Percentiles rank a stretch among this genome's conserved stretches.
Conservation (phyloP, 2,888 invertebrate genomes). For the Hypomecis punctinalis region DNA sequence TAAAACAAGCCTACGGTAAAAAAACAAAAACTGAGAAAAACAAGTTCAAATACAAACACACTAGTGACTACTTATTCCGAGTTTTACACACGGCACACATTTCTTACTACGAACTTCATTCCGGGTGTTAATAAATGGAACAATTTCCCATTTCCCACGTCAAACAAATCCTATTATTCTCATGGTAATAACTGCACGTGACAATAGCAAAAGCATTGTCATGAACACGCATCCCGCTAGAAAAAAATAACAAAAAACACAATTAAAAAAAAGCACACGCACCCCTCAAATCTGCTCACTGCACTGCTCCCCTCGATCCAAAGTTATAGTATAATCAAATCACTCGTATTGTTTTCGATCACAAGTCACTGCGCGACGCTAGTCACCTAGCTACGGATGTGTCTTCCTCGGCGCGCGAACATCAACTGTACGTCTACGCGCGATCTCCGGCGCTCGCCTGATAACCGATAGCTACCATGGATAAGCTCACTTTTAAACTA, state of each 20-base stretch:
- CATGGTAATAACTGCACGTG: conserved; percentile 1
- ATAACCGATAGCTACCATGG: conserved; percentile 75
- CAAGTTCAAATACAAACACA: too few species aligned
- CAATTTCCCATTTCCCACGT: conserved; percentile 30
- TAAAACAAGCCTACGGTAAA: too few species aligned
- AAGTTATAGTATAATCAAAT: conserved; percentile 54
- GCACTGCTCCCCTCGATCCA: conserved; percentile 51
- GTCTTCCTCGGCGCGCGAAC: conserved; percentile 80
- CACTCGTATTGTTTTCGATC: conserved; percentile 64
- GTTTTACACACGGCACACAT: background rate
- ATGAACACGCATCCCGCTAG: conserved; percentile 6
- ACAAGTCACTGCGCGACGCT: conserved; percentile 65
- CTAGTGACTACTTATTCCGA: too few species aligned
- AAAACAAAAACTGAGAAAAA: too few species aligned
- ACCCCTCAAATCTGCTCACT: conserved; percentile 57
- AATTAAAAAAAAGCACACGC: conserved; percentile 58
- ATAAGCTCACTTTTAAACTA: conserved; percentile 59
- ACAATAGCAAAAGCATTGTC: conserved; percentile 24
- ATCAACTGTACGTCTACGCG: conserved; percentile 77
- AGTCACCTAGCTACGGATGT: conserved; percentile 69
- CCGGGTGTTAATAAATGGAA: conserved; percentile 14
- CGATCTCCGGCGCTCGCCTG: conserved; percentile 61
- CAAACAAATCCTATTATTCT: conserved; percentile 17
- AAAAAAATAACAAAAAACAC: background rate
- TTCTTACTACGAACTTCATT: conserved; percentile 18